phyloP scores from a whole-genome alignment of 2,797 vertebrate species.

The Chloroceryle amazona region DNA sequence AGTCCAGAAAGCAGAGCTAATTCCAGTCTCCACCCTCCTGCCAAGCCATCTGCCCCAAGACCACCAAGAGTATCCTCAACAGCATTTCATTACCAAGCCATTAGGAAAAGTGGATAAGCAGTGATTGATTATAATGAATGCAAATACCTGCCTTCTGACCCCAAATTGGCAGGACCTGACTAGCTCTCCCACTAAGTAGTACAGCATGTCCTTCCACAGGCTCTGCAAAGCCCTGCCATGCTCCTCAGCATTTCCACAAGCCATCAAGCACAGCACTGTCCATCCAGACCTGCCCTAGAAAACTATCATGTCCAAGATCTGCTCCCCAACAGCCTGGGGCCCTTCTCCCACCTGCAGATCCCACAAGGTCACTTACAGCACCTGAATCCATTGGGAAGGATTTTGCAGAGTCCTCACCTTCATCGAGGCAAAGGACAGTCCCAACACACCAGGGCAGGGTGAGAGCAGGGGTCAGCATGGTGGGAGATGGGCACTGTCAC shows the following conservation, averaged over 20 bases:
- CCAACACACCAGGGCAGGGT: background rate
- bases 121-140: conserved; percentile 34
- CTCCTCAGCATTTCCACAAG: conserved; percentile 26
- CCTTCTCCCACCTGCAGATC: background rate
- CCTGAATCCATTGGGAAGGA: background rate
- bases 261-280: background rate
- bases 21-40: background rate
- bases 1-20: conserved; percentile 3
- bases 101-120: conserved; percentile 7
- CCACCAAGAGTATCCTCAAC: conserved; percentile 26
- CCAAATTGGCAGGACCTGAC: conserved; percentile 14
- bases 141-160: conserved; percentile 51
- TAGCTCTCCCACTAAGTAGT: conserved; percentile 24
- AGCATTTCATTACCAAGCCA: background rate
- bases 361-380: background rate
- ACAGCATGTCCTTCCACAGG: conserved; percentile 39
- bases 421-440: background rate
- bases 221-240: conserved; percentile 38
- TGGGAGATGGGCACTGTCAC: background rate
- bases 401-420: background rate
- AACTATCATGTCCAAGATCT: background rate
- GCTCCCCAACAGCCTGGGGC: background rate
- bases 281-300: background rate
- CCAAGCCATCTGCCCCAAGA: conserved; percentile 43
- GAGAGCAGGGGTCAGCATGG: background rate